Evolutionary conservation across 2,113 vertebrate species (phyloP), one percentile per base, ranked within the genome.

Genomic region (Megaptera novaeangliae): DNA sequence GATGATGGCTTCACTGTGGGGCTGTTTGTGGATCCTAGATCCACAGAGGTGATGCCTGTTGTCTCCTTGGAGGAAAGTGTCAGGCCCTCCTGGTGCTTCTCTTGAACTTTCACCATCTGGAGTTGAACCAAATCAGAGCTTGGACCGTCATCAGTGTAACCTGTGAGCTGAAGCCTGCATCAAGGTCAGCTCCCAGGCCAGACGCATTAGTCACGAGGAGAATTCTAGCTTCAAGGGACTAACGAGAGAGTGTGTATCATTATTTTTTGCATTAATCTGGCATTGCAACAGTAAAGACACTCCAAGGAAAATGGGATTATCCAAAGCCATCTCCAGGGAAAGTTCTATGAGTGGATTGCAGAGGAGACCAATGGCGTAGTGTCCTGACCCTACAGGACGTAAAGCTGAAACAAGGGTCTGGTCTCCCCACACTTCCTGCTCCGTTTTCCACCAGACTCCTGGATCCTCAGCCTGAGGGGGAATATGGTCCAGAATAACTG

Each of bases 41-140:
- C 81, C 57, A 21, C 68, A 59, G 66, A 91, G 21, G n/a, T 34
- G 71, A 77, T 10, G n/a, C 13, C n/a, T 0, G 3, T 74, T 66
- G 34, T 82, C 77, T 88, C 88, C 44, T 29, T 52, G 68, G 39
- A 77, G 61, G 59, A 46, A 61, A 69, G 3, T 39, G 31, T 36
- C 63, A 55, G 31, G 17, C n/a, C n/a, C 46, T 23, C 5, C 52
- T 69, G 44, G 13, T 57, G 23, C 11, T 41, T 81, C 77, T 82
- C 61, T 91, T 57, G 63, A 49, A 29, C 87, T 71, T 84, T 87
- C 17, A 39, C 71, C 63, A 20, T 41, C n/a, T 66, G 63, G 64
- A 77, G 31, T 41, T 55, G 46, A 84, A 61, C 25, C 49, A 59
- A 61, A 8, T 85, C 52, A 31, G 12, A 72, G 72, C 27, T 27